These are phyloP conservation scores for Papilio protenor DNA, from an alignment of 2,888 invertebrate species.

Conservation along the genomic window DNA sequence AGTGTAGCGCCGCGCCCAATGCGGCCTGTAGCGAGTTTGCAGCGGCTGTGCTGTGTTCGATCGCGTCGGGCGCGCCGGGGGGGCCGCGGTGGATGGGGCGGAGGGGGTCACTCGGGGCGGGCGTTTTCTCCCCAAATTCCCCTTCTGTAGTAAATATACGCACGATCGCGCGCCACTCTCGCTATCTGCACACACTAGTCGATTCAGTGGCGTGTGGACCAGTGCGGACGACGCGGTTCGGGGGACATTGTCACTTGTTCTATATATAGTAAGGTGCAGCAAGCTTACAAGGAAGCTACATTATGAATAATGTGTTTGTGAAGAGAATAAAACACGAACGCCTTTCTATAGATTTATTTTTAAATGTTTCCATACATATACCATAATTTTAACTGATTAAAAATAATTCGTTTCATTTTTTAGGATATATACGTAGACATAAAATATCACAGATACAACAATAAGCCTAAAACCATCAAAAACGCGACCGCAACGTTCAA, in stretches of 20 bases:
- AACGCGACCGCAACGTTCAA: conserved; percentile 71
- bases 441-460: conserved; percentile 72
- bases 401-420: conserved; percentile 73
- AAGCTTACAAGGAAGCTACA: conserved; percentile 43
- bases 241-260: conserved; percentile 49
- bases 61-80: conserved; percentile 63
- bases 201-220: conserved; percentile 57
- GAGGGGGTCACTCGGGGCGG: conserved; percentile 51
- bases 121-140: conserved; percentile 64
- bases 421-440: conserved; percentile 58
- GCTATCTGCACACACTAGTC: conserved; percentile 62
- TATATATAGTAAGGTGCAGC: conserved; percentile 53
- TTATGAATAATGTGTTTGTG: conserved; percentile 37
- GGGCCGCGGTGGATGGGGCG: conserved; percentile 48
- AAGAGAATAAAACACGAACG: conserved; percentile 53
- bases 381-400: conserved; percentile 75
- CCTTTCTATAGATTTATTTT: conserved; percentile 63
- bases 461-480: conserved; percentile 61
- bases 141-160: conserved; percentile 77
- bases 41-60: conserved; percentile 73
- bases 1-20: conserved; percentile 63
- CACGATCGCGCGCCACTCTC: conserved; percentile 69
- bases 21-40: conserved; percentile 58
- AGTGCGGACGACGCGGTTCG: conserved; percentile 50
- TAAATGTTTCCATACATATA: conserved; percentile 71